Percentiles rank a stretch among this genome's conserved stretches.
Evolutionary conservation across 2,113 vertebrate species (phyloP).

Genomic region (Nothobranchius furzeri): DNA sequence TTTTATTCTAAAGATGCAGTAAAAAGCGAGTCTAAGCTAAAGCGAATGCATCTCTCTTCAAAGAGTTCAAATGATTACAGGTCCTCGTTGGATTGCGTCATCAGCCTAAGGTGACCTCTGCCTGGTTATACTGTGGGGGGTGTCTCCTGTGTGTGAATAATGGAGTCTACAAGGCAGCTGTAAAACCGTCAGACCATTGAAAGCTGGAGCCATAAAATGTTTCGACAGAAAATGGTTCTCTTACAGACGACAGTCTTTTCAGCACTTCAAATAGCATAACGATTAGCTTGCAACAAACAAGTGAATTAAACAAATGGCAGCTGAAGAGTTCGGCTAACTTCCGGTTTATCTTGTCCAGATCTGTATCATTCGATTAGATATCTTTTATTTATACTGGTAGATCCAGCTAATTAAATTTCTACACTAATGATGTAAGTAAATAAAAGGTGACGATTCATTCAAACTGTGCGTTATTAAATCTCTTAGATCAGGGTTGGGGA

Average conservation of each 20-base stretch:
- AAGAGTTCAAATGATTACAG: background rate
- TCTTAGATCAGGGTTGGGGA: no score
- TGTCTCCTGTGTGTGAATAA: slow-evolving; percentile 50
- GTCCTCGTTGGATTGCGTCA: background rate
- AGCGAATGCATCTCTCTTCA: background rate
- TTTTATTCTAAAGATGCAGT: background rate
- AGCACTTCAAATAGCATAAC: slow-evolving; percentile 52
- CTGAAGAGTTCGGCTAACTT: background rate
- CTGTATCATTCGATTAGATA: background rate
- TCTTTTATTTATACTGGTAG: slow-evolving; percentile 3
- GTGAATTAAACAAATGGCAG: slow-evolving; percentile 29
- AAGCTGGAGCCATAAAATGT: slow-evolving; percentile 64
- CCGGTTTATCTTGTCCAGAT: background rate
- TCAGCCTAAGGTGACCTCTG: slow-evolving; percentile 31
- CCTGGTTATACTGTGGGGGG: slow-evolving; percentile 1
- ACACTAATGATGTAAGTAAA: no score
- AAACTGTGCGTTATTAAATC: no score
- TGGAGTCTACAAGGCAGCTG: slow-evolving; percentile 42
- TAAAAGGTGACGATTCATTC: no score
- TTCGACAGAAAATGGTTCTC: slow-evolving; percentile 35
- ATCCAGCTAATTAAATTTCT: background rate
- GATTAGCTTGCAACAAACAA: slow-evolving; percentile 42
- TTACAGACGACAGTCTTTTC: slow-evolving; percentile 38
- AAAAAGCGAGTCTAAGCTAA: background rate
- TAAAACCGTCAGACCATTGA: slow-evolving; percentile 68